Conservation (phyloP, 2,113 vertebrate genomes). For the Macheiramphus alcinus region DNA sequence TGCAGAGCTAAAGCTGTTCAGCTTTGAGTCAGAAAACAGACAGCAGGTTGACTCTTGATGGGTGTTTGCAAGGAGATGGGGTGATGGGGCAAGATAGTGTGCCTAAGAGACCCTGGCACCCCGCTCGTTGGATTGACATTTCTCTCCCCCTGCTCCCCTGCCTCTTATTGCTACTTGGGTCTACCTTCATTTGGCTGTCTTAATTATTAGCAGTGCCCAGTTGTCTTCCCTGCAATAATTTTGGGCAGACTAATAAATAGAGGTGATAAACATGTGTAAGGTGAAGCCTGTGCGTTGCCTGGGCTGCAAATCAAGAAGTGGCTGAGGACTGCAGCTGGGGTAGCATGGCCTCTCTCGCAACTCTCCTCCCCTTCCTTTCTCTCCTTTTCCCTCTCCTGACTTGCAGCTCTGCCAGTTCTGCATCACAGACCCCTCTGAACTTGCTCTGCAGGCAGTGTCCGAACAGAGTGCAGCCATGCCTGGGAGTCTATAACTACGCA, state of each 20-base stretch:
- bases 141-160: background rate
- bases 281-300: background rate
- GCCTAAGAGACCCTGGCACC: background rate
- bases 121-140: background rate
- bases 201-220: background rate
- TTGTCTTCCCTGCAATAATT: background rate
- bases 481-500: rapidly evolving
- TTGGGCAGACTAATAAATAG: background rate
- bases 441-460: background rate
- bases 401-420: background rate
- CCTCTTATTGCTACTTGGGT: background rate
- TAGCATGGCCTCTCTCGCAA: background rate
- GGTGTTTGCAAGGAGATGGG: background rate
- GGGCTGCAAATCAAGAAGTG: background rate
- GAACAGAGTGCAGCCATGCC: background rate
- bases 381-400: background rate
- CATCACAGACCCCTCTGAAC: background rate
- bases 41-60: background rate
- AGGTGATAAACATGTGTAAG: background rate
- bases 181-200: background rate
- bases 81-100: background rate
- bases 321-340: background rate
- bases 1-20: background rate
- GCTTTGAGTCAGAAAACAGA: background rate
- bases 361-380: background rate